Evolutionary conservation across 2,113 vertebrate genomes (phyloP), one percentile per base, ranked within the genome.

Genomic region (Microcebus griseorufus): DNA sequence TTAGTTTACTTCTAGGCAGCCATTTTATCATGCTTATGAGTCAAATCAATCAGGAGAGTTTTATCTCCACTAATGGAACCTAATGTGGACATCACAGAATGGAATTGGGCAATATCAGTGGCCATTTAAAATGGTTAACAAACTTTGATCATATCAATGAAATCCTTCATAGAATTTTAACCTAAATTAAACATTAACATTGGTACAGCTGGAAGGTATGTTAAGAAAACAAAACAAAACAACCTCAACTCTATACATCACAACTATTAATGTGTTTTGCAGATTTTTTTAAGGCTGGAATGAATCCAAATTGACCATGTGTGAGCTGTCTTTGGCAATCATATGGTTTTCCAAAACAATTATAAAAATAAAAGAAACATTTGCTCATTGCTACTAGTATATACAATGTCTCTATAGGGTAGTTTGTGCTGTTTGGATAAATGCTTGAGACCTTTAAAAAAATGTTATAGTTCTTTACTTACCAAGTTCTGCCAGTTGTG

Each of bases 341-440:
- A 62, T 55, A 73, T 76, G 82, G 67, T 91, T 97, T 97, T 96
- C 82, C 78, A 94, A 96, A 96, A 97, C 73, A 97, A 93, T 95
- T 90, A 94, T 94, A 96, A 95, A 97, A 97, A 96, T 89, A 85
- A 96, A 96, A 94, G 81, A 96, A 97, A 96, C 85, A 96, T 90
- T 95, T 96, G 76, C 34, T 97, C 88, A 93, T 96, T 96, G 88
- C 84, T 95, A 91, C 78, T 93, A 94, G 72, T 78, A 55, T 93
- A 95, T 88, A 93, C 83, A 96, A 81, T 37, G 60, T 96, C 91
- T 96, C 97, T 53, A 88, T 23, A 90, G 85, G 55, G 48, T 73
- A 97, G 22, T 95, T 95, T 93, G 70, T 95, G 72, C 55, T 90
- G 34, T 60, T 93, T 34, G 67, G 86, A 88, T 96, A 96, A 64